Evolutionary conservation across 2,113 vertebrate species (phyloP).

Genomic region (Alexandromys fortis): DNA sequence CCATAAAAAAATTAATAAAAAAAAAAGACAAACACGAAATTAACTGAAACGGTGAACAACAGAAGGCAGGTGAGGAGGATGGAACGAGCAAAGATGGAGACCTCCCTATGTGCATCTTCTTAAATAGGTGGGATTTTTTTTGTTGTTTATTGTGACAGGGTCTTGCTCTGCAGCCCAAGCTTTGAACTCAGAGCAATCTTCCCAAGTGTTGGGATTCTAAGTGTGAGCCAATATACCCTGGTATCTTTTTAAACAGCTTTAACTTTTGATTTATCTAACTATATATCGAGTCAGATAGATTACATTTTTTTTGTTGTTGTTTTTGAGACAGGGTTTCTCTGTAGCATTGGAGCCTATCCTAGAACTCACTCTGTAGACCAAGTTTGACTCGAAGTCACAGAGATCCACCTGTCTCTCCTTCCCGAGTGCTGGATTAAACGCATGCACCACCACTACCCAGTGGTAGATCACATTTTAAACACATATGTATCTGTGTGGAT

Average conservation of each 20-base stretch:
- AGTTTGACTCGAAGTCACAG: no score
- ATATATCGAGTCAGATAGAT: neutral
- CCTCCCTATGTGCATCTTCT: conserved; percentile 8
- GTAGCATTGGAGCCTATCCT: no score
- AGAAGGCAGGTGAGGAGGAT: neutral
- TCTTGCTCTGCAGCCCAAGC: neutral
- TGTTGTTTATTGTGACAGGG: neutral
- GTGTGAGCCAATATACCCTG: neutral
- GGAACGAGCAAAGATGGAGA: neutral
- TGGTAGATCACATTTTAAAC: conserved; percentile 29
- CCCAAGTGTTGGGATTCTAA: neutral
- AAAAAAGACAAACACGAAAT: conserved; percentile 6
- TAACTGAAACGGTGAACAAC: neutral
- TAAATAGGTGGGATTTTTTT: neutral
- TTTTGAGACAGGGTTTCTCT: no score
- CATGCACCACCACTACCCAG: no score
- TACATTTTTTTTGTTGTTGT: neutral
- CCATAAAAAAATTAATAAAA: no score
- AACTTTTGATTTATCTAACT: neutral
- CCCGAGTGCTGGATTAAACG: no score
- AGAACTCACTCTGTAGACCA: no score
- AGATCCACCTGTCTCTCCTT: no score
- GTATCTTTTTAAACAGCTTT: neutral
- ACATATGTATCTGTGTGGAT: neutral
- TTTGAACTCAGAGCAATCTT: neutral